Evolutionary conservation across 2,888 invertebrate genomes (phyloP), one percentile per base, ranked within the genome.

Genomic region (Pantelozetes paolii): DNA sequence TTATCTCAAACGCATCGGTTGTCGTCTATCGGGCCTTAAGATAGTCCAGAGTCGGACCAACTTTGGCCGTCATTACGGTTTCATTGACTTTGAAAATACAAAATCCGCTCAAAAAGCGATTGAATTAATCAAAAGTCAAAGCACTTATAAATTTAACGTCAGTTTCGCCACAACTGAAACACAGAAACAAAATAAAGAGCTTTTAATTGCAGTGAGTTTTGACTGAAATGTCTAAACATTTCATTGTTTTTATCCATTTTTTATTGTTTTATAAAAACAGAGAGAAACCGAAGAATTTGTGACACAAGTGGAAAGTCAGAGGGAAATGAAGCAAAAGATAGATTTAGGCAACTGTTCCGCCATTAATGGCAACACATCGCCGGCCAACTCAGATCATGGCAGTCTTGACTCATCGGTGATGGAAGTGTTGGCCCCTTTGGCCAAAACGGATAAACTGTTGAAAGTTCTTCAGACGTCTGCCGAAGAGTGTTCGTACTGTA

Each of bases 71-170:
- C 69, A 13, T 5, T 69, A 20, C 45, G 40, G 42, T 69, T 69
- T 69, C 9, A 36, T 42, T 28, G 45, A 69, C 11, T 69, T 69
- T 28, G 69, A 69, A 13, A 6, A 42, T 0, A 2, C 8, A 69
- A 69, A 45, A 69, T 42, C 42, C 26, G 69, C 42, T 20, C 40
- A 40, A 45, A 69, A 69, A 26, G 40, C 69, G 0, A 28, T 69
- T 69, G 69, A 69, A 45, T 69, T 69, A 23, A 42, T 69, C 9
- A 28, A 13, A 20, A 40, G 13, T 18, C 45, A 69, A 20, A 69
- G 45, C 2, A 42, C 26, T 15, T 69, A 45, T 23, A 69, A 69
- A 69, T 20, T 69, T 3, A 20, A 2, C 9, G 69, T 69, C 26
- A n/a, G 69, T 26, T 69, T 69, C 26, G 69, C 69, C 2, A 18